phyloP scores from a whole-genome alignment of 1,140 invertebrate species.

The Lordiphosa clarofinis region DNA sequence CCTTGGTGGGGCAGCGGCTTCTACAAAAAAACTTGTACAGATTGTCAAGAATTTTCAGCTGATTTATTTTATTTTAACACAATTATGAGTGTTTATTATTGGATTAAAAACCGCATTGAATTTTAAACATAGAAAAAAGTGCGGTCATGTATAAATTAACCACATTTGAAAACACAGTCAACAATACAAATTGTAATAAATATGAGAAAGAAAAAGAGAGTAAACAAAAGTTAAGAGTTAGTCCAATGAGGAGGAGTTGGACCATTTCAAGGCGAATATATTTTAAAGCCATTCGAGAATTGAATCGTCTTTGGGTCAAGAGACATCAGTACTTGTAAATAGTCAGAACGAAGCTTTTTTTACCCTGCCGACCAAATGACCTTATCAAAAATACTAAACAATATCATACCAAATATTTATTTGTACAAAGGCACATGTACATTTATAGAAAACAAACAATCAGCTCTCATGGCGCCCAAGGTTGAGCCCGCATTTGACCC shows the following conservation, averaged over 20 bases:
- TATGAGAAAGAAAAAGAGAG: too few species aligned
- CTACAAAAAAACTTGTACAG: constrained; percentile 17
- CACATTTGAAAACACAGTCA: constrained; percentile 11
- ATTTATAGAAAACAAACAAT: constrained; percentile 1
- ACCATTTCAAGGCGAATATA: too few species aligned
- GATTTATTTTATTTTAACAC: constrained; percentile 30
- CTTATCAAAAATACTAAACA: not conserved
- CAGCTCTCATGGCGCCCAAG: constrained; percentile 30
- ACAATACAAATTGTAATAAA: too few species aligned
- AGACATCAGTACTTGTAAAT: too few species aligned
- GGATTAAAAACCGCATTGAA: constrained; percentile 35
- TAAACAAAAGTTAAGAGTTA: too few species aligned
- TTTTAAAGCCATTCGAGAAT: too few species aligned
- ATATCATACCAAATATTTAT: constrained; percentile 8
- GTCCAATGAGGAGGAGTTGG: too few species aligned
- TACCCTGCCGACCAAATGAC: too few species aligned
- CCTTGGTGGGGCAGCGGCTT: constrained; percentile 27
- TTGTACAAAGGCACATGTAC: not conserved
- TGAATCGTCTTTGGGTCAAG: too few species aligned
- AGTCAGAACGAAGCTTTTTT: not conserved
- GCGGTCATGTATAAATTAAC: constrained; percentile 36
- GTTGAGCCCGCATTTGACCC: constrained; percentile 39
- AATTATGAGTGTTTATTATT: constrained; percentile 35
- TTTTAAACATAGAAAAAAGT: constrained; percentile 35
- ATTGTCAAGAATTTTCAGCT: constrained; percentile 10